Base-by-base conservation (phyloP, 1,140 invertebrate genomes). In the Zaprionus vittiger region DNA sequence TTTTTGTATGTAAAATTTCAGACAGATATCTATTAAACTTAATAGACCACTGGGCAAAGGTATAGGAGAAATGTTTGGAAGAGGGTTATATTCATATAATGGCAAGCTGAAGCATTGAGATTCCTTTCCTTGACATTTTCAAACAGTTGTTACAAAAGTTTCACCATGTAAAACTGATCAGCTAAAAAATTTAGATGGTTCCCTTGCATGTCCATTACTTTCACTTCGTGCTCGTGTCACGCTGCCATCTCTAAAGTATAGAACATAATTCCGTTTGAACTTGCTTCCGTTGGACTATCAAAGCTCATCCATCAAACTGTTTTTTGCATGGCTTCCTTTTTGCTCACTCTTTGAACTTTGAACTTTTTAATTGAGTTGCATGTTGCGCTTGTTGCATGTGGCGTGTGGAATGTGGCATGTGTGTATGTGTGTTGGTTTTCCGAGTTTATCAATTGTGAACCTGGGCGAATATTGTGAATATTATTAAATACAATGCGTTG, bases 321-420 rank as follows among this genome's bases (percentile, higher is more conserved):
- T 47, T 47, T 52, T 52, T 52, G 4, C 9, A 17, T 22, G 56
- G 7, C 14, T n/a, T n/a, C 22, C 14, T 1, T 56, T 2, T 31
- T 15, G 28, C 14, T 26, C 26, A 17, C 24, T 2, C 26, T 12
- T 24, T 57, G 37, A 59, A 34, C 55, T 67, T 52, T 66, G 20
- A 52, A 73, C 54, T 73, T 59, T 54, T 74, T 60, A 70, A 64
- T 64, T 70, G 49, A 74, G 66, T 52, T 70, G 56, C 55, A 69
- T 60, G 66, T 69, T 52, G 56, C 28, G 56, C 28, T 14, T 31
- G 57, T 47, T 47, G 56, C 41, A 47, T 44, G 64, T 66, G 17
- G 22, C 24, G 47, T 55, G 26, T 28, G 14, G 41, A 6, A 26
- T 55, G 15, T 28, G 11, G 24, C 11, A 28, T 20, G 37, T 2